Evolutionary conservation across 2,113 vertebrate species (phyloP).

Genomic region (Maccullochella peelii): DNA sequence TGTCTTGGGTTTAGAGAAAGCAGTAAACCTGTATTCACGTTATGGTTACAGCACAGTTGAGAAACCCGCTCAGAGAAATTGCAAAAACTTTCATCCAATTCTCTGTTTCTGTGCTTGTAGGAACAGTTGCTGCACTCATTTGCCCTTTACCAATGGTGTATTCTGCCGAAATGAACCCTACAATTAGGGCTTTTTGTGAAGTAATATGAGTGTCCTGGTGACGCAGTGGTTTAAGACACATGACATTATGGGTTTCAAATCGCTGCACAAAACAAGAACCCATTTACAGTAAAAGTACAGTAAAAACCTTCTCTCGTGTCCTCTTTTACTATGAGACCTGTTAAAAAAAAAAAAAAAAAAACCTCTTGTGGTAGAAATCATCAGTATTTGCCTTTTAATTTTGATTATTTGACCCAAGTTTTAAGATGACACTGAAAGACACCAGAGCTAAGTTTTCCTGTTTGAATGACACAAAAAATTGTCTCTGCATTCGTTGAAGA

Average conservation of each 20-base stretch:
- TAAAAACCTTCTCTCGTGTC: neutral
- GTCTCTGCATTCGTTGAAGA: neutral
- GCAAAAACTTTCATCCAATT: neutral
- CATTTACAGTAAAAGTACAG: neutral
- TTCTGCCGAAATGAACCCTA: neutral
- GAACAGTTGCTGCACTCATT: constrained; percentile 11
- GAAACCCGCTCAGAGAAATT: neutral
- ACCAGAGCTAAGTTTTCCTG: neutral
- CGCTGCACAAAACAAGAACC: neutral
- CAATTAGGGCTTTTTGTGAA: neutral
- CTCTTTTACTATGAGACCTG: neutral
- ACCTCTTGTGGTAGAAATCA: neutral
- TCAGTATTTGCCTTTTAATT: neutral
- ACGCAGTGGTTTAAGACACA: neutral
- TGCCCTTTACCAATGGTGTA: neutral
- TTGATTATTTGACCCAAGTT: neutral
- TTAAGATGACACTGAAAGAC: neutral
- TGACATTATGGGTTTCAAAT: neutral
- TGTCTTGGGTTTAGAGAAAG: neutral
- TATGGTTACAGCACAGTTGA: neutral
- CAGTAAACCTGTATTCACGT: neutral
- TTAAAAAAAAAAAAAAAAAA: too few relatives aligned
- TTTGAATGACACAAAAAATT: neutral
- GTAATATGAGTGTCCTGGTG: neutral
- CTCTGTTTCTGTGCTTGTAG: constrained; percentile 6